Percentiles rank a stretch among this genome's conserved stretches.
Evolutionary conservation across 2,113 vertebrate genomes (phyloP).

Genomic region (Choloepus hoffmanni): DNA sequence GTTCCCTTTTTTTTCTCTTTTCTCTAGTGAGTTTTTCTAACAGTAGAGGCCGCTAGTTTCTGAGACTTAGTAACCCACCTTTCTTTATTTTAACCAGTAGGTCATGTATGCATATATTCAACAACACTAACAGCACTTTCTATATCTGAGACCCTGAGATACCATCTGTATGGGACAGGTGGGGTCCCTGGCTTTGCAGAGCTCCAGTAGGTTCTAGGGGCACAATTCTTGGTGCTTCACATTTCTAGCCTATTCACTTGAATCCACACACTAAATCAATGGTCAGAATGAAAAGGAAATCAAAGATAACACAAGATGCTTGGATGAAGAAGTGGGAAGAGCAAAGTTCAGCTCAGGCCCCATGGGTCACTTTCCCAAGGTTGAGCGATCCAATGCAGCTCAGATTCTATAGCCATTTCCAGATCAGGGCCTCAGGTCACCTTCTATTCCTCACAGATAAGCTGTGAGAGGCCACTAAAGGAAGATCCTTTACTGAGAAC

Average conservation of each 20-base stretch:
- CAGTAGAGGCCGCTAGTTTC: not conserved
- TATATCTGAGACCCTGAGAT: not conserved
- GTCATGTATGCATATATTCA: not conserved
- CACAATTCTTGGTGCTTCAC: not conserved
- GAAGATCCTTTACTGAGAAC: not conserved
- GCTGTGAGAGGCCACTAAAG: not conserved
- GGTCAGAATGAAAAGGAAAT: not conserved
- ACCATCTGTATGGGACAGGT: not conserved
- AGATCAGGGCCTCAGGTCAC: not conserved
- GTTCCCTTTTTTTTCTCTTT: not conserved
- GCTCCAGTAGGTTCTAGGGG: not conserved
- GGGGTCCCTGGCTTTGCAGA: not conserved
- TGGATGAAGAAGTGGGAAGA: not conserved
- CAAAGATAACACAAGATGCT: not conserved
- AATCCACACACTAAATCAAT: conserved; percentile 22
- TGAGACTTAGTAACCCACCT: not conserved
- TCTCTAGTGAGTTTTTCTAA: not conserved
- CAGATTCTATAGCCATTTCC: not conserved
- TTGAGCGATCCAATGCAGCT: not conserved
- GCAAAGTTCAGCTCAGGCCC: not conserved
- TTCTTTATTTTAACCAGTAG: not conserved
- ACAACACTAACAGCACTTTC: not conserved
- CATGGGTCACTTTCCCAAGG: not conserved
- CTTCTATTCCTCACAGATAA: not conserved
- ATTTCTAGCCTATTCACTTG: not conserved